Evolutionary conservation across 2,113 vertebrate genomes (phyloP).

Genomic region (Crotalus viridis): DNA sequence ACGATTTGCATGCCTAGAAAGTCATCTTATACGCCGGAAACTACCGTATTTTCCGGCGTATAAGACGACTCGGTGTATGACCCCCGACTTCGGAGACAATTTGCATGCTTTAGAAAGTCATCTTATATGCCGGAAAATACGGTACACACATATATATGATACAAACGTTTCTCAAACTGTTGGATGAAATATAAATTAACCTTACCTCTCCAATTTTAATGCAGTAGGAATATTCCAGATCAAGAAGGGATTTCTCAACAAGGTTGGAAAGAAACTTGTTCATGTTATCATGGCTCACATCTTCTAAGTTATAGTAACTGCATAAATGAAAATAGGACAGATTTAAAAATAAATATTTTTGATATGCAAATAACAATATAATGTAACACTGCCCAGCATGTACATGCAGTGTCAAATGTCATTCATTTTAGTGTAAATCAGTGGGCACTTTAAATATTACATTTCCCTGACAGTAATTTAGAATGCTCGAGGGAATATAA

Average conservation of each 20-base stretch:
- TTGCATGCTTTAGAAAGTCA: too few relatives aligned
- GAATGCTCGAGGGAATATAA: not conserved
- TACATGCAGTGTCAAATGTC: not conserved
- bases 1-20: too few relatives aligned
- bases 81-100: too few relatives aligned
- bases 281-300: slow-evolving; percentile 86
- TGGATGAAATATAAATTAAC: slow-evolving; percentile 24
- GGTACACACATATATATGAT: too few relatives aligned
- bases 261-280: slow-evolving; percentile 91
- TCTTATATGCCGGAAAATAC: too few relatives aligned
- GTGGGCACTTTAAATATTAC: not conserved
- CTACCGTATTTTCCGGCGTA: too few relatives aligned
- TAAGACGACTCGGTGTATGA: too few relatives aligned
- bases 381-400: not conserved
- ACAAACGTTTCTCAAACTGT: not conserved
- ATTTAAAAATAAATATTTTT: slow-evolving; percentile 24
- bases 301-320: slow-evolving; percentile 93
- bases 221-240: slow-evolving; percentile 91
- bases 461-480: not conserved
- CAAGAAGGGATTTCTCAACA: slow-evolving; percentile 86
- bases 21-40: too few relatives aligned
- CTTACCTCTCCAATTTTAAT: slow-evolving; percentile 90
- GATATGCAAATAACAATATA: not conserved
- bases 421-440: not conserved
- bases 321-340: slow-evolving; percentile 50